Conservation (phyloP, 2,113 vertebrate genomes). For the Aleadryas rufinucha region DNA sequence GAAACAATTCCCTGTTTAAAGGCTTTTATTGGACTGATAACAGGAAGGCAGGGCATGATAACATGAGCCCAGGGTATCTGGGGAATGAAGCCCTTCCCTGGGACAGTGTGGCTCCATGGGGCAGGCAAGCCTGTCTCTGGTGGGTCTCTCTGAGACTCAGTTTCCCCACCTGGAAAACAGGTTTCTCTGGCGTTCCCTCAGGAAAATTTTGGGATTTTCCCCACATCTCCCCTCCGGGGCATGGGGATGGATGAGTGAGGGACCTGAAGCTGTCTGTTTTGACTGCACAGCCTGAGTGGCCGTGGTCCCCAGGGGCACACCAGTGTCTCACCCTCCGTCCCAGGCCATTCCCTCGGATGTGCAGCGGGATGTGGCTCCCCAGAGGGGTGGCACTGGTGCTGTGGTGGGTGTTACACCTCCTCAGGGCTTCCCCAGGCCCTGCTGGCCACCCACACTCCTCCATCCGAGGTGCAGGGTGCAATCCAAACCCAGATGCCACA, state of each 20-base stretch:
- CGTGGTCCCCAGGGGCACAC: fast-evolving
- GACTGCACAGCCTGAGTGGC: not conserved
- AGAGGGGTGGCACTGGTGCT: not conserved
- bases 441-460: not conserved
- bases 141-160: not conserved
- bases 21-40: not conserved
- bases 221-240: not conserved
- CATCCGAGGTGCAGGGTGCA: not conserved
- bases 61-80: not conserved
- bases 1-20: not conserved
- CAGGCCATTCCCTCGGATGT: not conserved
- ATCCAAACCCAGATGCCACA: not conserved
- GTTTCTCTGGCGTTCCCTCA: not conserved
- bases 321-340: not conserved
- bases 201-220: not conserved
- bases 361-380: not conserved
- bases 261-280: not conserved
- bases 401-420: not conserved
- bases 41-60: not conserved
- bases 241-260: not conserved
- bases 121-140: fast-evolving
- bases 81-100: not conserved
- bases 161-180: not conserved
- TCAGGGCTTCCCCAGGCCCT: not conserved
- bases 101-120: not conserved